Base-by-base conservation (phyloP, 2,888 invertebrate genomes). In the Netelia inedita region DNA sequence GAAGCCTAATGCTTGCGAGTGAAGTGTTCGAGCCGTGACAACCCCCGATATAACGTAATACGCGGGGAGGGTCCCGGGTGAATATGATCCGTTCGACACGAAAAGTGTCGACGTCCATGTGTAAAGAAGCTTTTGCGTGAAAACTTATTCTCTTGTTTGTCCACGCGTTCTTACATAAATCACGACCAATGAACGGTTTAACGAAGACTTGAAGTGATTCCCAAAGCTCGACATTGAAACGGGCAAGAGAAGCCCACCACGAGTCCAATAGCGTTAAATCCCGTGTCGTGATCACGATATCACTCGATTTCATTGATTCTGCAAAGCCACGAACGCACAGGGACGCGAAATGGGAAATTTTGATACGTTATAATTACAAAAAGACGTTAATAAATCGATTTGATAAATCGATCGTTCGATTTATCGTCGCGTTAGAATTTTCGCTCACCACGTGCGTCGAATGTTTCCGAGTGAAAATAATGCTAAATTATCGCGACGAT, bases 171-270 rank as follows among this genome's bases (percentile, higher is more conserved):
- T 85, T 82, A 71, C 66, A 75, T 82, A 79, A 86, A 72, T 41
- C 69, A 41, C 41, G 71, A 63, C 46, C 41, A 82, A 79, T 53
- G 72, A 82, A 85, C 85, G 78, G 81, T 88, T 86, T 79, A 81
- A 57, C 73, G 55, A 75, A 76, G 46, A 85, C 86, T 86, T 85
- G 68, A 65, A 82, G 87, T 81, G 85, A 85, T 85, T 83, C 85
- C 53, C 72, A 73, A 85, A 85, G 59, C 84, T 79, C 46, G 28
- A 68, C 53, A 43, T 71, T 43, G 59, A n/a, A 72, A 57, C 21
- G 21, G 63, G 46, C 69, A 66, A 72, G 46, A 65, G 80, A 87
- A 88, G 85, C 85, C 88, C 68, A 55, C 41, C 43, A 41, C 41
- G 53, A 16, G 71, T 41, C 41, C 59, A 28, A 66, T 53, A 59